Evolutionary conservation across 1,140 invertebrate genomes (phyloP).

Genomic region (Hyphantria cunea): DNA sequence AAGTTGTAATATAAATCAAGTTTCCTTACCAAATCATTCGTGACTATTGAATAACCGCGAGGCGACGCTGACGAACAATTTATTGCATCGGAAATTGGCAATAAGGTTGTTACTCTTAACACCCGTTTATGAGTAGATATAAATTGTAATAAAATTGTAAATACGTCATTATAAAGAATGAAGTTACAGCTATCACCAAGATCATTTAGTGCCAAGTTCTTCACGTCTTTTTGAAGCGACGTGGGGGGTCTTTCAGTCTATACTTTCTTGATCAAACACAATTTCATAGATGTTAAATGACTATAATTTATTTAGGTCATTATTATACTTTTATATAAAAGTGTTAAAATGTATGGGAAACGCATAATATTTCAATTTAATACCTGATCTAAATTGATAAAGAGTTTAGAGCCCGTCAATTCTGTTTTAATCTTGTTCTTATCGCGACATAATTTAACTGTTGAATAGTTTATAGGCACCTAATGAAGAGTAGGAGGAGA

Average conservation of each 20-base stretch:
- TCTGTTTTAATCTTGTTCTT: slow-evolving; percentile 4
- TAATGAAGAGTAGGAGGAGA: background rate
- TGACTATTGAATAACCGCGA: slow-evolving; percentile 19
- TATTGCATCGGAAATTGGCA: slow-evolving; percentile 33
- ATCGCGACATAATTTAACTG: slow-evolving; percentile 7
- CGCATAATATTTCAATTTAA: slow-evolving; percentile 3
- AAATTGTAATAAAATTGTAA: slow-evolving; percentile 28
- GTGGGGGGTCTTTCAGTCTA: slow-evolving; percentile 46
- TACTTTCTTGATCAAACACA: slow-evolving; percentile 42
- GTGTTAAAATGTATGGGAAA: slow-evolving; percentile 18
- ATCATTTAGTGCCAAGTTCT: background rate
- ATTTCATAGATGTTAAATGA: slow-evolving; percentile 34
- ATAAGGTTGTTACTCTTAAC: slow-evolving; percentile 28
- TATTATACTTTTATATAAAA: slow-evolving; percentile 31
- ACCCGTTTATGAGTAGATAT: slow-evolving; percentile 38
- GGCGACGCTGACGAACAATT: slow-evolving; percentile 4
- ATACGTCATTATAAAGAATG: slow-evolving; percentile 30
- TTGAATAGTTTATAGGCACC: slow-evolving; percentile 11
- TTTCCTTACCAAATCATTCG: slow-evolving; percentile 27
- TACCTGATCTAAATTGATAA: slow-evolving; percentile 19
- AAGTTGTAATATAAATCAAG: slow-evolving; percentile 28
- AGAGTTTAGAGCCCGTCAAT: slow-evolving; percentile 19
- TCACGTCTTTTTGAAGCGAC: background rate
- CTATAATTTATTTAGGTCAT: slow-evolving; percentile 37
- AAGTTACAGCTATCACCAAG: slow-evolving; percentile 9